Percentiles rank a stretch among this genome's conserved stretches.
Conservation (phyloP, 2,888 invertebrate species). For the Latrodectus elegans region DNA sequence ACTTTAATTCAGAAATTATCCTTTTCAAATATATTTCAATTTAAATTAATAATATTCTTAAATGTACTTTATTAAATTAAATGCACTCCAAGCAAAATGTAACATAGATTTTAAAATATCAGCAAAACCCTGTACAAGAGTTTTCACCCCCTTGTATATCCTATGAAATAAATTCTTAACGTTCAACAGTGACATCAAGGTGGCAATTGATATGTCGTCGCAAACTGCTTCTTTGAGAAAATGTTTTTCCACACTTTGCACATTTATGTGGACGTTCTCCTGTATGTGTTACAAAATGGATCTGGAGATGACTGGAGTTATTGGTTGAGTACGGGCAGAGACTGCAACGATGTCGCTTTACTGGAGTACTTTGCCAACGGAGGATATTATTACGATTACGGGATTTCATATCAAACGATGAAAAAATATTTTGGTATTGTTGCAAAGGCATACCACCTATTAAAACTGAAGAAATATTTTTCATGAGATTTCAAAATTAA, state of each 20-base stretch:
- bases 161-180: no score
- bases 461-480: slow-evolving; percentile 34
- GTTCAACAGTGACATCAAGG: slow-evolving; percentile 49
- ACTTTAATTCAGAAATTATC: no score
- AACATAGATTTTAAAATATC: no score
- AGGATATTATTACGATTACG: slow-evolving; percentile 57
- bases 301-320: slow-evolving; percentile 62
- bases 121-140: no score
- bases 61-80: no score
- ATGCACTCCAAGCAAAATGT: no score
- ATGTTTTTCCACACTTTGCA: slow-evolving; percentile 58
- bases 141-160: no score
- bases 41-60: no score
- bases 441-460: slow-evolving; percentile 52
- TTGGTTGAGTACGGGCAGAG: slow-evolving; percentile 63
- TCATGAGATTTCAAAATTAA: neutral
- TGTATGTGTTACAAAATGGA: slow-evolving; percentile 61
- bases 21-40: no score
- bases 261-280: slow-evolving; percentile 62
- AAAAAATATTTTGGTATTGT: slow-evolving; percentile 52
- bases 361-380: slow-evolving; percentile 47
- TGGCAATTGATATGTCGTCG: slow-evolving; percentile 61
- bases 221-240: slow-evolving; percentile 61
- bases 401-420: slow-evolving; percentile 57
- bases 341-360: slow-evolving; percentile 54